phyloP scores from a whole-genome alignment of 2,888 invertebrate species.

The Rhaphigaster nebulosa region DNA sequence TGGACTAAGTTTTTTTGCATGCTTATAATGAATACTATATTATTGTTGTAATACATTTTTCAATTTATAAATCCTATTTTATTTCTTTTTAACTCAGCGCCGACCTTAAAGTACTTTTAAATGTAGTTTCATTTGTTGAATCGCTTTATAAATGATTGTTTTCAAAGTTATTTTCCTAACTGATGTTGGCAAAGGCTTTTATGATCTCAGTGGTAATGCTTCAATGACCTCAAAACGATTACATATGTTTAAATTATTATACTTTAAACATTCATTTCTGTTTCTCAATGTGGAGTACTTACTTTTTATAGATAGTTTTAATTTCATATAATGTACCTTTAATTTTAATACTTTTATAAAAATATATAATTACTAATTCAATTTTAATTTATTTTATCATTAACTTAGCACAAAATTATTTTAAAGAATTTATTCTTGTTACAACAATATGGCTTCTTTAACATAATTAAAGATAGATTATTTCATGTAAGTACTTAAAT shows the following conservation, averaged over 20 bases:
- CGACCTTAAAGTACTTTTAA: not conserved
- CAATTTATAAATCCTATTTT: not conserved
- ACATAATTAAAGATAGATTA: not conserved
- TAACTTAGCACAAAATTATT: not conserved
- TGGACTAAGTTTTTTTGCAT: not conserved
- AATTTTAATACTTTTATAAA: not conserved
- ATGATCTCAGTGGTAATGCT: not conserved
- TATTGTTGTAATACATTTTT: not conserved
- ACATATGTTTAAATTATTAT: too few relatives aligned
- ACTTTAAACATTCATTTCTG: not conserved
- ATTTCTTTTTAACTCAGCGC: not conserved
- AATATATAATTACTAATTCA: not conserved
- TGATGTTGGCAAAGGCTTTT: not conserved
- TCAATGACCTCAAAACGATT: not conserved
- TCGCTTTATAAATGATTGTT: not conserved
- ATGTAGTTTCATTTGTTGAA: not conserved
- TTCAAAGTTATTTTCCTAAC: not conserved
- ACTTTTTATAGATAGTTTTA: too few relatives aligned
- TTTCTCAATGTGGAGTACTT: not conserved
- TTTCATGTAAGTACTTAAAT: too few relatives aligned
- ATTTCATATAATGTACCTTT: not conserved
- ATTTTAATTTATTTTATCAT: not conserved
- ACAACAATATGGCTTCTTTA: not conserved
- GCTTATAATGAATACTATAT: not conserved
- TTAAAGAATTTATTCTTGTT: not conserved